Evolutionary conservation across 2,888 invertebrate species (phyloP), one percentile per base, ranked within the genome.

Genomic region (Cosmia trapezina): DNA sequence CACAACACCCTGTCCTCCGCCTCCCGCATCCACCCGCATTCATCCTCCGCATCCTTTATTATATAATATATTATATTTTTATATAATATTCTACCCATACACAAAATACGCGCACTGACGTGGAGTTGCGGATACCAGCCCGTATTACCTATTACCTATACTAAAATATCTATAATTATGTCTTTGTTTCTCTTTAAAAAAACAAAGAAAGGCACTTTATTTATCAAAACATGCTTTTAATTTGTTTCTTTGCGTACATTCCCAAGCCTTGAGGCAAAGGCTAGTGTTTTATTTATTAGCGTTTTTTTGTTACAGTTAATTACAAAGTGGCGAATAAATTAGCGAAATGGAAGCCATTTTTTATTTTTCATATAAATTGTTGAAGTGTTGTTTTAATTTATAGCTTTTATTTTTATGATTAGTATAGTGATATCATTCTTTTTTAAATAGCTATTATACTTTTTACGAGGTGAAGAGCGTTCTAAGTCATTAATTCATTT

Each of bases 281-380:
- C 69, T 51, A 43, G 60, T 77, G 59, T 69, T 67, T 78, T 76
- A 80, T 74, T 68, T 73, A 75, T 62, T 63, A 70, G 12, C 28
- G 17, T 69, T 70, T 70, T 76, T 77, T 57, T 37, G 51, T 51
- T 71, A 33, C 56, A 37, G 59, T 73, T 82, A 82, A 85, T 85
- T 86, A 81, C 62, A 51, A 80, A 68, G 62, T 73, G 80, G 73
- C 71, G 57, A 79, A 80, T 85, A 80, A 79, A 78, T 83, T 85
- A 79, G 63, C 65, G 47, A 71, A 78, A 81, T 71, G 54, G 53
- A 14, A 43, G 64, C 54, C 61, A 60, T 83, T 72, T 78, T 76
- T 73, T 47, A 59, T 74, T 73, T 76, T 62, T 60, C 7, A 37
- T 74, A 85, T 86, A 83, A 85, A 81, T 72, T 65, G 33, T 61